A percentile compares a stretch with the other conserved stretches of the same genome.
These are phyloP conservation scores for Smittia sp. DNA, from an alignment of 2,888 invertebrate genomes.

Conservation along the genomic window DNA sequence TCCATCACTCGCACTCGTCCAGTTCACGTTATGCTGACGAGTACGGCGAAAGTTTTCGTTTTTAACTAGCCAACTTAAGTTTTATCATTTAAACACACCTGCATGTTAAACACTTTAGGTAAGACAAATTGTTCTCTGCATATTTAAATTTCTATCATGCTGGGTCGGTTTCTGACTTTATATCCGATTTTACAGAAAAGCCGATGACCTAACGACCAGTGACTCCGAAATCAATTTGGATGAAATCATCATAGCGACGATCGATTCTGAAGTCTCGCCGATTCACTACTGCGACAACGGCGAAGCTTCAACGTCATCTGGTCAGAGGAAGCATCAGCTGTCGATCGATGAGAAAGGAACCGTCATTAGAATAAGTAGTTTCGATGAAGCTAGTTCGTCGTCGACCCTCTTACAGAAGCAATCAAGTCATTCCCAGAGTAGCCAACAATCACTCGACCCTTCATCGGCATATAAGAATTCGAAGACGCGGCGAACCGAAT, in stretches of 20 bases:
- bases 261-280: conserved; percentile 49
- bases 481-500: conserved; percentile 53
- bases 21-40: conserved; percentile 27
- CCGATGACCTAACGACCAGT: conserved; percentile 48
- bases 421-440: conserved; percentile 21
- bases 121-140: background rate
- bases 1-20: conserved; percentile 13
- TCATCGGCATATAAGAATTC: conserved; percentile 54
- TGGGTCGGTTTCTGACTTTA: background rate
- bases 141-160: background rate
- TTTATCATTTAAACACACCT: background rate
- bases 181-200: background rate
- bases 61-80: background rate
- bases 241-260: conserved; percentile 51
- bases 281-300: conserved; percentile 52
- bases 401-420: conserved; percentile 14
- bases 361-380: conserved; percentile 29
- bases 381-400: conserved; percentile 27
- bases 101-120: conserved; percentile 9
- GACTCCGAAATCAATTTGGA: conserved; percentile 53
- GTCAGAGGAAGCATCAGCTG: conserved; percentile 42
- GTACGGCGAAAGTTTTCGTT: conserved; percentile 16
- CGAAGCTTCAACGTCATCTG: conserved; percentile 42
- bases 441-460: conserved; percentile 52
- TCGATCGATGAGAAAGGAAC: conserved; percentile 25